Base-by-base conservation (phyloP, 2,113 vertebrate genomes). In the Lepidothrix coronata region DNA sequence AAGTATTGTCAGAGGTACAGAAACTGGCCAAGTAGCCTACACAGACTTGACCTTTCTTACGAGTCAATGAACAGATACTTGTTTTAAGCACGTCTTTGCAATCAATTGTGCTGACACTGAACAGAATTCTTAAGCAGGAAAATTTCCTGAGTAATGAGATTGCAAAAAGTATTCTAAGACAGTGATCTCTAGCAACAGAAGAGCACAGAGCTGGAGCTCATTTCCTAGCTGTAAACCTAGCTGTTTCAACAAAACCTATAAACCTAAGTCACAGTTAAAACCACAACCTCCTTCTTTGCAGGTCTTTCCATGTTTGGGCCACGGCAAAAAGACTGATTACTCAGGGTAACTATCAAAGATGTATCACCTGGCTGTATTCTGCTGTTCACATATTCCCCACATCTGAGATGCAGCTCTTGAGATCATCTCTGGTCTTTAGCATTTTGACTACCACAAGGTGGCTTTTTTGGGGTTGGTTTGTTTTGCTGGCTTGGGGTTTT, bases 291-390 rank as follows among this genome's bases (percentile, higher is more conserved):
- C 15, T 73, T 57, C 44, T 62, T 5, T 51, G 43, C 35, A 57
- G 27, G 19, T 22, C 13, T 51, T 70, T 48, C 31, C 27, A 7
- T 21, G 8, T 31, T n/a, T 48, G 39, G 33, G 20, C 21, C 37
- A 52, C 71, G 20, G 19, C 41, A 76, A 75, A 84, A 55, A 11
- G 1, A 30, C 4, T 14, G 11, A 48, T 30, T 37, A 46, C 24
- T 68, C 1, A 24, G 5, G 11, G 39, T 3, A 77, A 14, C 24
- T 49, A 31, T 5, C 0, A 0, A 39, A 70, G 59, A 52, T 5
- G 8, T 4, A 49, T 1, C 66, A 35, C 31, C 71, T 75, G 30
- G 15, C 28, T 78, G 8, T 57, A 59, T 63, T 77, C 48, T 54
- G 41, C 72, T 70, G 4, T 28, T 74, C 19, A 37, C 7, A 6